Evolutionary conservation across 2,888 invertebrate genomes (phyloP).

Genomic region (Crepidodera aurea): DNA sequence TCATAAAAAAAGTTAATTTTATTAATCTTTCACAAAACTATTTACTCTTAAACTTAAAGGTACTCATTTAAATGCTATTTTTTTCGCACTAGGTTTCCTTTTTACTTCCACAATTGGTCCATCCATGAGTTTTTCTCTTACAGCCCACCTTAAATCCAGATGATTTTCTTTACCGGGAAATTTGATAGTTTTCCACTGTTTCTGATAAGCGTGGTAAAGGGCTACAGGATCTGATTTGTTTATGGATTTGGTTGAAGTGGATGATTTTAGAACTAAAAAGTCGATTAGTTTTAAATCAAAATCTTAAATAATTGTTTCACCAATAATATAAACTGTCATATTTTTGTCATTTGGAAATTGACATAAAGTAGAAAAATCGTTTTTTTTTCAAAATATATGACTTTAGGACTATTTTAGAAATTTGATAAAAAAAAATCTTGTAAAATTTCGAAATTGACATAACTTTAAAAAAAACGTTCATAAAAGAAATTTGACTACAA

Average conservation of each 20-base stretch:
- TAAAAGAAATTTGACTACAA: no score
- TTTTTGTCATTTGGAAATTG: no score
- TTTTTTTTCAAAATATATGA: no score
- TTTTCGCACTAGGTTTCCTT: constrained; percentile 23
- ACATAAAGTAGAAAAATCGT: no score
- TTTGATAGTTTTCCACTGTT: constrained; percentile 77
- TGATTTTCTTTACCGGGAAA: constrained; percentile 78
- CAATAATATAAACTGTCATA: no score
- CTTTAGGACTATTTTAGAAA: no score
- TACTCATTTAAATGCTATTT: constrained; percentile 13
- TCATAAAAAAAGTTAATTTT: background rate
- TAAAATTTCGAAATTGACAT: no score
- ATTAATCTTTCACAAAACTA: background rate
- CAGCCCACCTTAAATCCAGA: constrained; percentile 73
- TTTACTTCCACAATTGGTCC: constrained; percentile 47
- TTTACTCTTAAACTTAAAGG: background rate
- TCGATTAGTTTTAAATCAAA: no score
- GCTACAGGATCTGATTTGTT: constrained; percentile 75
- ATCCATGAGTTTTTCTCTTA: constrained; percentile 74
- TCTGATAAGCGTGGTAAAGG: constrained; percentile 78
- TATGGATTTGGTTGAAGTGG: constrained; percentile 35
- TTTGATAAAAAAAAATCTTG: no score
- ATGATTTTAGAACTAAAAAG: constrained; percentile 69
- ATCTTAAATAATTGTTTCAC: no score
- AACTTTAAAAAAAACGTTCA: no score